Conservation (phyloP, 1,140 invertebrate genomes). For the Chymomyza costata region DNA sequence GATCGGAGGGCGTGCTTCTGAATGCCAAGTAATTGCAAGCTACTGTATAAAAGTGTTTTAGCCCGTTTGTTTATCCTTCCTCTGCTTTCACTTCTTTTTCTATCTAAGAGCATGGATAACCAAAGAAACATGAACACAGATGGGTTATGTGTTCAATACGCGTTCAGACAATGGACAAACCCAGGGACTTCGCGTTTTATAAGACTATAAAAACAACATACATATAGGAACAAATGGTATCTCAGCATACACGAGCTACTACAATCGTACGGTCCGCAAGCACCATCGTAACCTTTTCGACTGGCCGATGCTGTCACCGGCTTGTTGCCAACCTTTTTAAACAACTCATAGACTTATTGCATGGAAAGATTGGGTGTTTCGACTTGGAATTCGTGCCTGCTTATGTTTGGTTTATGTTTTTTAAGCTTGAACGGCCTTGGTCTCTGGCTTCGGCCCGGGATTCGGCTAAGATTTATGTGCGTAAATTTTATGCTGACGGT, state of each 20-base stretch:
- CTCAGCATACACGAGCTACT: too few species aligned
- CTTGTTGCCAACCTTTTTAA: conserved; percentile 49
- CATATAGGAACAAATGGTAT: too few species aligned
- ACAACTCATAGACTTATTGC: conserved; percentile 17
- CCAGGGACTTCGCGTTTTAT: too few species aligned
- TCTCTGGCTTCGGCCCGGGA: conserved; percentile 44
- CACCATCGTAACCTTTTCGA: conserved; percentile 32
- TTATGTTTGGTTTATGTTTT: conserved; percentile 68
- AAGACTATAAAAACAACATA: too few species aligned
- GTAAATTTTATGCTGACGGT: conserved; percentile 75
- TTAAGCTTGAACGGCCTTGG: conserved; percentile 28
- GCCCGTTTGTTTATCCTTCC: too few species aligned
- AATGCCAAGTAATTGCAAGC: conserved; percentile 49
- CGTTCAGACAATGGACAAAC: too few species aligned
- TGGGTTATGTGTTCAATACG: too few species aligned
- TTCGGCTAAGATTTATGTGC: conserved; percentile 65
- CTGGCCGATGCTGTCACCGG: conserved; percentile 51
- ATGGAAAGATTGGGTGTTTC: conserved; percentile 22
- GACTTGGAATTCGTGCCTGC: conserved; percentile 29
- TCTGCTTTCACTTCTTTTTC: too few species aligned
- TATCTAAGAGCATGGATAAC: too few species aligned
- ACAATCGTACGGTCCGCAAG: too few species aligned
- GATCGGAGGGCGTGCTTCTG: conserved; percentile 36
- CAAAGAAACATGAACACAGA: too few species aligned
- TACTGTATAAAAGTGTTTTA: too few species aligned